These are phyloP conservation scores for Phoxinus dragarum DNA, from an alignment of 2,797 vertebrate genomes.

Conservation along the genomic window DNA sequence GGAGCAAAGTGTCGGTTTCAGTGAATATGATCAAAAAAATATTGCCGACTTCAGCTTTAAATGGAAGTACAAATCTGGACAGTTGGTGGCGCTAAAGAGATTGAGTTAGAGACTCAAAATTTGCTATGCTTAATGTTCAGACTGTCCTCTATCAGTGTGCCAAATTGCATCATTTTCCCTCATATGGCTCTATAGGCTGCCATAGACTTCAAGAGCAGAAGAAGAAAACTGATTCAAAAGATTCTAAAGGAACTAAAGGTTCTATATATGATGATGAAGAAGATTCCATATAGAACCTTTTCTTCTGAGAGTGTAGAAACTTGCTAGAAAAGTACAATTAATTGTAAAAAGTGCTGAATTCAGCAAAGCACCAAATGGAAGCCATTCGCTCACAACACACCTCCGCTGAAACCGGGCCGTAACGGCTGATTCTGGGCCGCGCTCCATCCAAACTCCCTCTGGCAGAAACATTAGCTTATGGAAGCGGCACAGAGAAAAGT, in stretches of 20 bases:
- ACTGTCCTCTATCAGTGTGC: neutral
- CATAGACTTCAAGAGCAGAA: neutral
- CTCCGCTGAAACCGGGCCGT: conserved; percentile 59
- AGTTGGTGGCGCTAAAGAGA: neutral
- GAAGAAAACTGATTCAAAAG: no score
- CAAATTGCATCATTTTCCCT: neutral
- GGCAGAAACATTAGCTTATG: conserved; percentile 39
- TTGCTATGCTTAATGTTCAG: neutral
- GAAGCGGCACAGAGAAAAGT: conserved; percentile 49
- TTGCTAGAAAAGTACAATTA: neutral
- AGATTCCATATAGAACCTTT: neutral
- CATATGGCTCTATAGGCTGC: neutral
- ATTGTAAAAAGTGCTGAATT: conserved; percentile 62
- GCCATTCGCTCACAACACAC: conserved; percentile 78
- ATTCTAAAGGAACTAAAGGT: no score
- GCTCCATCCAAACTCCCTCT: conserved; percentile 59
- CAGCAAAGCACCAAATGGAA: conserved; percentile 76
- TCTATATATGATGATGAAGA: no score
- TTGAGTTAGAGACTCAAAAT: neutral
- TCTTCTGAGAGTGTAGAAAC: neutral
- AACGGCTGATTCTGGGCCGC: conserved; percentile 65
- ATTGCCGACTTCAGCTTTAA: no score
- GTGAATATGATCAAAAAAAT: no score
- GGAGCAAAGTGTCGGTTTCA: no score
- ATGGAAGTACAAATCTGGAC: neutral